Evolutionary conservation across 2,113 vertebrate genomes (phyloP).

Genomic region (Felis catus): F.catus_Fca126_mat1.0 CM031417.1:22030001-22030500

Average conservation of each 20-base stretch:
- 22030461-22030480: background rate
- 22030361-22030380: background rate
- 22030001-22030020: background rate
- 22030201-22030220: conserved; percentile 27
- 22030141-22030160: conserved; percentile 33
- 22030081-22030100: background rate
- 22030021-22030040: background rate
- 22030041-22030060: background rate
- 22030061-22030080: background rate
- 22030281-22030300: conserved; percentile 26
- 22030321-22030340: background rate
- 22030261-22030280: background rate
- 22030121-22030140: background rate
- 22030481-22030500: background rate
- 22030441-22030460: background rate
- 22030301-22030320: background rate
- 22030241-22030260: conserved; percentile 17
- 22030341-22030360: background rate
- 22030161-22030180: background rate
- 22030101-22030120: background rate
- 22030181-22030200: background rate
- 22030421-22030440: background rate
- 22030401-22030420: background rate
- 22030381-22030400: background rate
- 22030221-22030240: conserved; percentile 19